A percentile compares a stretch with the other conserved stretches of the same genome.
Evolutionary conservation across 2,888 invertebrate genomes (phyloP).

Genomic region (Lasioglossum marginatum): DNA sequence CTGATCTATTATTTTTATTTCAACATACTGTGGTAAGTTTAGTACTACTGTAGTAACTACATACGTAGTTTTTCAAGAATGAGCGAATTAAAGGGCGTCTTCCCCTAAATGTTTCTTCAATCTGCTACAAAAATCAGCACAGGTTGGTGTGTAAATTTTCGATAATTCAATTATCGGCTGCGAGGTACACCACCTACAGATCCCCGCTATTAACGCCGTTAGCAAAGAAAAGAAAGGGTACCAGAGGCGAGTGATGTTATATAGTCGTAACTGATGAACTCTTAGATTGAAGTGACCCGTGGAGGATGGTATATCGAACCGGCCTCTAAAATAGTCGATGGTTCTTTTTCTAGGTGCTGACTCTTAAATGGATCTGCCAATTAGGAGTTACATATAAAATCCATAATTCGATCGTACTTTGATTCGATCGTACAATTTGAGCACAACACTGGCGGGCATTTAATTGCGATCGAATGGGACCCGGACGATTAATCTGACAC

Average conservation of each 20-base stretch:
- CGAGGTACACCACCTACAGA: background rate
- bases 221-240: background rate
- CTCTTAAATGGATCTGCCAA: slow-evolving; percentile 16
- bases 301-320: slow-evolving; percentile 8
- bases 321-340: slow-evolving; percentile 12
- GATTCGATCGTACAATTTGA: no score
- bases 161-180: slow-evolving; percentile 1
- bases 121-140: background rate
- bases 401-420: background rate
- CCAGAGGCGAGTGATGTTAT: background rate
- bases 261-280: slow-evolving; percentile 11
- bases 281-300: background rate
- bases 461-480: slow-evolving; percentile 10
- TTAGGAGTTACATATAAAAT: background rate
- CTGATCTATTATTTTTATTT: background rate
- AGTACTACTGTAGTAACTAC: no score
- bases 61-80: background rate
- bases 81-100: no score
- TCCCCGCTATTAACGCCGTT: background rate
- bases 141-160: background rate
- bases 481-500: slow-evolving; percentile 21
- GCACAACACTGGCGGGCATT: background rate
- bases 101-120: background rate
- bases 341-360: slow-evolving; percentile 11
- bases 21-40: no score